Conservation (phyloP, 2,113 vertebrate species). For the Xiphophorus couchianus region DNA sequence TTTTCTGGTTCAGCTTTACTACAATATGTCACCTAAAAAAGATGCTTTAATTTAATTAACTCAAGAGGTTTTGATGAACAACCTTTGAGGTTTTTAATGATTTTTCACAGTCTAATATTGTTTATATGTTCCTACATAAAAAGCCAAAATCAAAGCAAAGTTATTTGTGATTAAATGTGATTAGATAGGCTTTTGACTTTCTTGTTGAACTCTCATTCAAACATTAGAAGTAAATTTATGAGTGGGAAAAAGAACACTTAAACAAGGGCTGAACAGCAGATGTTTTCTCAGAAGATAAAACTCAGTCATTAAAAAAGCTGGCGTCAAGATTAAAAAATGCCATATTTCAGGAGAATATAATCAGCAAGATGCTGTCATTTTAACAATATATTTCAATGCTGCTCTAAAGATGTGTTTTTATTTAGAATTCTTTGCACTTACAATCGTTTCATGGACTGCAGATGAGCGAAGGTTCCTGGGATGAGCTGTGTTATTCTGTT, state of each 20-base stretch:
- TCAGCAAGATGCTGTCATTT: neutral
- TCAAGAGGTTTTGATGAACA: neutral
- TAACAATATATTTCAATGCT: neutral
- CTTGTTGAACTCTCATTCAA: neutral
- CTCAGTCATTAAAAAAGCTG: neutral
- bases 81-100: neutral
- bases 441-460: slow-evolving; percentile 96
- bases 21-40: slow-evolving; percentile 22
- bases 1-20: slow-evolving; percentile 26
- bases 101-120: neutral
- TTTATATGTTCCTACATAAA: neutral
- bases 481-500: slow-evolving; percentile 94
- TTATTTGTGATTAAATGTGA: neutral
- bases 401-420: neutral
- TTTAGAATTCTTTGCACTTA: slow-evolving; percentile 80
- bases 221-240: slow-evolving; percentile 1
- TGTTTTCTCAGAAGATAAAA: neutral
- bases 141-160: neutral
- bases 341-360: neutral
- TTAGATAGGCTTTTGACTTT: neutral
- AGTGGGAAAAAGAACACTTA: neutral
- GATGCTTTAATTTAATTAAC: neutral
- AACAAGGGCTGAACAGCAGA: neutral
- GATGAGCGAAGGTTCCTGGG: slow-evolving; percentile 91
- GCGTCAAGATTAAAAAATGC: neutral